phyloP scores from a whole-genome alignment of 64 coral and sea anemone species.

The Pocillopora verrucosa region DNA sequence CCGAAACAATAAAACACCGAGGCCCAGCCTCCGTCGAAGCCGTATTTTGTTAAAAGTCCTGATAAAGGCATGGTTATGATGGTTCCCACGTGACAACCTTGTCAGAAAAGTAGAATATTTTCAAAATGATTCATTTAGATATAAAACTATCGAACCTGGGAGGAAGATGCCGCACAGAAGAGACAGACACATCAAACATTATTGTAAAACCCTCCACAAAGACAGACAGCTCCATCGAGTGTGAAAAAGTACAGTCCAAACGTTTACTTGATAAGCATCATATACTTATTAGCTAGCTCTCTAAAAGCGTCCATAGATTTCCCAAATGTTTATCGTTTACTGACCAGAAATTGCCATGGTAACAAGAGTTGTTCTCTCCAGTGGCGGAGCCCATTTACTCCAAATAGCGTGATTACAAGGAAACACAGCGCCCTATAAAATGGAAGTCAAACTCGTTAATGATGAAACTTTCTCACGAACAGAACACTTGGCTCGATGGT shows the following conservation, averaged over 20 bases:
- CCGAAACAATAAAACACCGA: conserved; percentile 94
- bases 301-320: no score
- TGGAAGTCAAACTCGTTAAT: neutral
- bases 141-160: no score
- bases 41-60: conserved; percentile 80
- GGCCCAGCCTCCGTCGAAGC: conserved; percentile 89
- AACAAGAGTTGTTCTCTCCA: conserved; percentile 78
- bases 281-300: no score
- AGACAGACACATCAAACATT: no score
- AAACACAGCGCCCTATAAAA: conserved; percentile 69
- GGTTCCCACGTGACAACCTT: conserved; percentile 86
- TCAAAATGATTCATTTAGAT: neutral
- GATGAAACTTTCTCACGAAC: no score
- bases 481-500: neutral
- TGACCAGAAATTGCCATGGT: conserved; percentile 77
- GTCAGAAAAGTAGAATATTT: neutral
- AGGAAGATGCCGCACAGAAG: no score
- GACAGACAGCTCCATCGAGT: no score
- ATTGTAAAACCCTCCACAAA: no score
- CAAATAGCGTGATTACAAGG: conserved; percentile 93
- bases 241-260: no score
- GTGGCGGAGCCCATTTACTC: conserved; percentile 80
- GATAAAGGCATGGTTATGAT: conserved; percentile 91
- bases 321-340: neutral
- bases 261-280: no score